phyloP scores from a whole-genome alignment of 1,140 invertebrate genomes.

The Meloidogyne chitwoodi region DNA sequence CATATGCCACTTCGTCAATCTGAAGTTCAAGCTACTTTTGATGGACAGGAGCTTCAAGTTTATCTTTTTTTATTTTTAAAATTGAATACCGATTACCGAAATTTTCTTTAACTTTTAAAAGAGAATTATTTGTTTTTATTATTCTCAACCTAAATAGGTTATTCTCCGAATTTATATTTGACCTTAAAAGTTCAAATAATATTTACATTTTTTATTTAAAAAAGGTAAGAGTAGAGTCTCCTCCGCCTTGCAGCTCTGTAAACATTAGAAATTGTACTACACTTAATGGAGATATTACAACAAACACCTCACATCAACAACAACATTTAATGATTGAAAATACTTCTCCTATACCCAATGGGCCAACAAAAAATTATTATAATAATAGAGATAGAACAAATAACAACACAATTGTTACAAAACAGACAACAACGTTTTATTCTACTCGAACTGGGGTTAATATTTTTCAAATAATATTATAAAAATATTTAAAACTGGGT shows the following conservation, averaged over 20 bases:
- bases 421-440: background rate
- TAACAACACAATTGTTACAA: background rate
- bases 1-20: constrained; percentile 43
- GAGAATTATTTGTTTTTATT: no score
- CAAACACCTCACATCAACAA: constrained; percentile 1
- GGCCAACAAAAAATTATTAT: background rate
- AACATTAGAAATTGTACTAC: constrained; percentile 2
- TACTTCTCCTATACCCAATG: background rate
- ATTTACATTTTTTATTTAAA: no score
- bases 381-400: background rate
- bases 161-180: no score
- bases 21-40: constrained; percentile 29
- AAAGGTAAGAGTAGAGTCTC: background rate
- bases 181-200: no score
- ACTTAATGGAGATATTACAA: background rate
- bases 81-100: no score
- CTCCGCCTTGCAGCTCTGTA: background rate
- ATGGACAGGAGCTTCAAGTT: constrained; percentile 19
- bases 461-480: background rate
- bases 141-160: no score
- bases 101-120: no score
- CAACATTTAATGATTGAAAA: constrained; percentile 12
- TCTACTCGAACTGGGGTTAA: background rate
- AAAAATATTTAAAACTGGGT: background rate
- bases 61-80: background rate